phyloP scores from a whole-genome alignment of 1,140 invertebrate genomes.

The Hylyphantes graminicola region DNA sequence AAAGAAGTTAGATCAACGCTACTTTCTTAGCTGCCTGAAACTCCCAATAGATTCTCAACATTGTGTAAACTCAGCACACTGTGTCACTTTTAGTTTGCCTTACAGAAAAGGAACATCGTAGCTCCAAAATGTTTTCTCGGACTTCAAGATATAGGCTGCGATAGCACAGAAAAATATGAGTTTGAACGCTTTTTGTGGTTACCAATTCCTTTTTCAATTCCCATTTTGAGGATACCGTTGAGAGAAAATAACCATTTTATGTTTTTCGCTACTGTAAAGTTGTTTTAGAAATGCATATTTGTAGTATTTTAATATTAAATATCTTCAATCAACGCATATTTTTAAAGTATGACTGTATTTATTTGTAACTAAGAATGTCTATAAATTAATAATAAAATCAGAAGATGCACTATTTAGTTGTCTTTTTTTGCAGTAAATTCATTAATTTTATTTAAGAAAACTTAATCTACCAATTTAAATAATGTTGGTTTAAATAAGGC shows the following conservation, averaged over 20 bases:
- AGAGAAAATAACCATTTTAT: slow-evolving; percentile 25
- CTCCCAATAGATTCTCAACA: slow-evolving; percentile 41
- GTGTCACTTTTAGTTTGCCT: slow-evolving; percentile 15
- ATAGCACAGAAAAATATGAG: slow-evolving; percentile 8
- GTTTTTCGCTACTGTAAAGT: not conserved
- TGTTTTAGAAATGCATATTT: slow-evolving; percentile 5
- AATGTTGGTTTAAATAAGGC: no score
- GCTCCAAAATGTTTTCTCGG: slow-evolving; percentile 31
- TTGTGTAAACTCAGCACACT: slow-evolving; percentile 34
- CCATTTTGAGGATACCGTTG: slow-evolving; percentile 19
- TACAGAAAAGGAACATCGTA: slow-evolving; percentile 17
- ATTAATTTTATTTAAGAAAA: no score
- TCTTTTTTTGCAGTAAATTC: no score
- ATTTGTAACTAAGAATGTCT: no score
- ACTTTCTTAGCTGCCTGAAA: slow-evolving; percentile 39
- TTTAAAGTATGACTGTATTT: not conserved
- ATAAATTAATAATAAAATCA: no score
- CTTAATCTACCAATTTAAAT: no score
- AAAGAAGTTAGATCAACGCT: slow-evolving; percentile 30
- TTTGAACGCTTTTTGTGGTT: slow-evolving; percentile 6
- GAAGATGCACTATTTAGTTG: no score
- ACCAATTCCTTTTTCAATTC: slow-evolving; percentile 1
- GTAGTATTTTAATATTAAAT: slow-evolving; percentile 3
- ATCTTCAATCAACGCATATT: not conserved
- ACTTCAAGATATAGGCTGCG: slow-evolving; percentile 35